Evolutionary conservation across 2,797 vertebrate species (phyloP).

Genomic region (Mus minutoides): DNA sequence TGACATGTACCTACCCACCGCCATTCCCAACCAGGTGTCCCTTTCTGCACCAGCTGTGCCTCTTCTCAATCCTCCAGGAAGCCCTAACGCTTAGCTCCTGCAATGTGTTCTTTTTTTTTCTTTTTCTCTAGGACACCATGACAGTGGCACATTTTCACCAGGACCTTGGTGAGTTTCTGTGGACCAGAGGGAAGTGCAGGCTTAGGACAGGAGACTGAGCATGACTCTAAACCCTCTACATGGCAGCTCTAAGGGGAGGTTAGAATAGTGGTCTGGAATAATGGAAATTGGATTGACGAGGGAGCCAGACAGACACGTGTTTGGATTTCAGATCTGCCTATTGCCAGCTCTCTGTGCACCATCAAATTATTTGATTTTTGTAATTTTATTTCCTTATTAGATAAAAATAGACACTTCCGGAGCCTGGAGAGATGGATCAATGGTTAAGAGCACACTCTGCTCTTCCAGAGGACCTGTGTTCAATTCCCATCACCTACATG

Average conservation of each 20-base stretch:
- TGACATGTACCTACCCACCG: background rate
- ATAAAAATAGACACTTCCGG: background rate
- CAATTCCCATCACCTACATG: background rate
- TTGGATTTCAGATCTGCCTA: background rate
- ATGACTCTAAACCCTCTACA: background rate
- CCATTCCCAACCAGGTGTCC: background rate
- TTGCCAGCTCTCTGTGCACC: background rate
- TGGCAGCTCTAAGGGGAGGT: background rate
- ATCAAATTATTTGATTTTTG: background rate
- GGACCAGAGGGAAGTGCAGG: background rate
- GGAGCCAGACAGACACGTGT: too few species aligned
- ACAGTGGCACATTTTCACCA: background rate
- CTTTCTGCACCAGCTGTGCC: background rate
- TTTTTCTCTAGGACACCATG: background rate
- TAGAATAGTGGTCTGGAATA: background rate
- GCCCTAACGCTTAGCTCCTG: background rate
- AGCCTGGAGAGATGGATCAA: background rate
- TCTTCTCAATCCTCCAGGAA: background rate
- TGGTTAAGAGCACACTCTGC: background rate
- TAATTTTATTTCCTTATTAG: slow-evolving; percentile 19
- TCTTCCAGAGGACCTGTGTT: background rate
- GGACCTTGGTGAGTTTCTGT: background rate
- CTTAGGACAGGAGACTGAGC: background rate
- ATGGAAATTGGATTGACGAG: background rate
- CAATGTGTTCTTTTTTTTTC: background rate